Evolutionary conservation across 1,140 invertebrate genomes (phyloP).

Genomic region (Gerris buenoi): DNA sequence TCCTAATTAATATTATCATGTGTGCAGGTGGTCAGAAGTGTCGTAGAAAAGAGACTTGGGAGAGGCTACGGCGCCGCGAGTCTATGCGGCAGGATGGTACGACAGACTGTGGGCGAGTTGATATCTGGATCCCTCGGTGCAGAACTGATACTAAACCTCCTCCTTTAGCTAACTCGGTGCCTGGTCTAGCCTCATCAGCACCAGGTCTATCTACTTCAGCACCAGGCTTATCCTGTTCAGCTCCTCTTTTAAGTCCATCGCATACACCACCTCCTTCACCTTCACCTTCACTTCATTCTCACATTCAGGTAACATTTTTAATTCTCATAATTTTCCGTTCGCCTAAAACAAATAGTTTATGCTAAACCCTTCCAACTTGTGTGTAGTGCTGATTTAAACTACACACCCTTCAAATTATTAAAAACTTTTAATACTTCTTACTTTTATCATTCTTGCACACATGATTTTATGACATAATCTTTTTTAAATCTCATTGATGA

Average conservation of each 20-base stretch:
- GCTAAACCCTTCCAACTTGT: too few species aligned
- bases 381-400: background rate
- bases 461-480: too few species aligned
- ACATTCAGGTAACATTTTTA: too few species aligned
- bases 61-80: conserved; percentile 34
- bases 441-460: too few species aligned
- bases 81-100: conserved; percentile 23
- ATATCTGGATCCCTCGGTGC: conserved; percentile 35
- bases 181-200: background rate
- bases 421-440: too few species aligned
- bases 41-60: conserved; percentile 40
- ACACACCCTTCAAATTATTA: too few species aligned
- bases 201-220: conserved; percentile 20
- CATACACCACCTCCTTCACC: conserved; percentile 10
- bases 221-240: conserved; percentile 21
- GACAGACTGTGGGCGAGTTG: background rate
- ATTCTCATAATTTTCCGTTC: too few species aligned
- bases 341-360: too few species aligned
- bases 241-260: conserved; percentile 8
- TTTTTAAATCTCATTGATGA: too few species aligned
- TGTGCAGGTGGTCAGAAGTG: conserved; percentile 32
- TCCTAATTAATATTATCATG: too few species aligned
- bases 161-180: conserved; percentile 26
- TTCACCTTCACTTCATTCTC: conserved; percentile 19
- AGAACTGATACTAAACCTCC: conserved; percentile 30